A percentile compares a stretch with the other conserved stretches of the same genome.
phyloP scores from a whole-genome alignment of 23 tunicate genomes.

The Phallusia fumigata region DNA sequence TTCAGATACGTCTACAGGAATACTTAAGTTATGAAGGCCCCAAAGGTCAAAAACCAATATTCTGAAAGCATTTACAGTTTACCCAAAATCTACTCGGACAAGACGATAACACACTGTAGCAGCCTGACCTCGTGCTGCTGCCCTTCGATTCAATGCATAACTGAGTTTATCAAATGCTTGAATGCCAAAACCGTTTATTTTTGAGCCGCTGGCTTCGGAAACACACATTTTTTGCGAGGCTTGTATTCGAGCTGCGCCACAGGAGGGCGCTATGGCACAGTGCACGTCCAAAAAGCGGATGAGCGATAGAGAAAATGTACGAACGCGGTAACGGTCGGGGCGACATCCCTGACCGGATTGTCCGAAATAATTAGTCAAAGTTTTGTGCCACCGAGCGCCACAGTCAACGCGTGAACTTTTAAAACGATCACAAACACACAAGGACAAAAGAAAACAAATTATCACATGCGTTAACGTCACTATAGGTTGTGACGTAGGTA shows the following conservation, averaged over 20 bases:
- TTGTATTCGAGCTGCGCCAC: conserved; percentile 3
- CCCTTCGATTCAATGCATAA: too few relatives aligned
- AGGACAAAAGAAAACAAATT: background rate
- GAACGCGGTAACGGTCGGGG: background rate
- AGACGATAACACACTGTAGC: too few relatives aligned
- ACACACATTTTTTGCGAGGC: background rate
- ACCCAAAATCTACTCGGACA: too few relatives aligned
- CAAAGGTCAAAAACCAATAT: too few relatives aligned
- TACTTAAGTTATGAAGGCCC: too few relatives aligned
- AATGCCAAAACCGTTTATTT: too few relatives aligned
- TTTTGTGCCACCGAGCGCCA: background rate
- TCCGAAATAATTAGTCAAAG: background rate
- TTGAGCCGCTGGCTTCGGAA: too few relatives aligned
- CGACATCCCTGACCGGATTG: too few relatives aligned
- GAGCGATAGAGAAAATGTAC: background rate
- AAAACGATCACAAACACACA: background rate
- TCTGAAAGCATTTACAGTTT: too few relatives aligned
- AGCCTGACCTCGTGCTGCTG: too few relatives aligned
- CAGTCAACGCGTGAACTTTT: background rate
- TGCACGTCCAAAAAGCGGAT: conserved; percentile 11
- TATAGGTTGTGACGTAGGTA: background rate
- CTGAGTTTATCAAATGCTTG: too few relatives aligned
- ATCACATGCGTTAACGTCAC: conserved; percentile 4
- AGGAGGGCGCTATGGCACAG: conserved; percentile 1
- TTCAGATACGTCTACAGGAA: too few relatives aligned